Percentiles rank a stretch among this genome's conserved stretches.
These are phyloP conservation scores for Podotricha telesiphe DNA, from an alignment of 2,888 invertebrate genomes.

Conservation along the genomic window DNA sequence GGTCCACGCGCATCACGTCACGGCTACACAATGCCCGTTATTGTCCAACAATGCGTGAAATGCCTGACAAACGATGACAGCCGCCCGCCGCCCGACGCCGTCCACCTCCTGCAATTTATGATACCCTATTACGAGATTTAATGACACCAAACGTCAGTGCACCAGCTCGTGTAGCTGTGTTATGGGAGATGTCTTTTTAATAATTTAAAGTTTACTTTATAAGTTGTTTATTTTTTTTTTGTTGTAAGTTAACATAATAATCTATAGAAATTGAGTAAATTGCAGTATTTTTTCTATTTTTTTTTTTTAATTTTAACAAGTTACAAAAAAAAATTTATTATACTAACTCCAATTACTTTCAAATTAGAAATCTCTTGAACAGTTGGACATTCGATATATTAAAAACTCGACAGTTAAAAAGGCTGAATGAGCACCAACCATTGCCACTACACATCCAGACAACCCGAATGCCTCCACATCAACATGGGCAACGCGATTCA, in stretches of 20 bases:
- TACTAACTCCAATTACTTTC: too few relatives aligned
- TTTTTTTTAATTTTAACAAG: too few relatives aligned
- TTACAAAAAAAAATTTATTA: too few relatives aligned
- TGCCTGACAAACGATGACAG: conserved; percentile 85
- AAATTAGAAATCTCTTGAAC: too few relatives aligned
- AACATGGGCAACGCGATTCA: background rate
- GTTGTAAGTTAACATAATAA: too few relatives aligned
- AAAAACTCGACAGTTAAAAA: background rate
- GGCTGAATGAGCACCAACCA: background rate
- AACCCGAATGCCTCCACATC: conserved; percentile 7
- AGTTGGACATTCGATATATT: too few relatives aligned
- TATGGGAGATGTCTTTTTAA: conserved; percentile 1
- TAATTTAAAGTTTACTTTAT: background rate
- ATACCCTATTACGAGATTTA: conserved; percentile 83
- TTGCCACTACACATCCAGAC: background rate
- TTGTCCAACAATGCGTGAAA: conserved; percentile 84
- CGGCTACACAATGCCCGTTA: conserved; percentile 67
- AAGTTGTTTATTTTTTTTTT: too few relatives aligned
- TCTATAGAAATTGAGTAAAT: too few relatives aligned
- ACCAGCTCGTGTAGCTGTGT: conserved; percentile 27
- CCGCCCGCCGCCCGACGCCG: conserved; percentile 71
- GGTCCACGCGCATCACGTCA: conserved; percentile 56
- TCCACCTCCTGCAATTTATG: conserved; percentile 82
- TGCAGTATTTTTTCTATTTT: too few relatives aligned
- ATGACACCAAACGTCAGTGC: conserved; percentile 76